These are phyloP conservation scores for Gonioctena quinquepunctata DNA, from an alignment of 1,140 invertebrate genomes.

Conservation along the genomic window DNA sequence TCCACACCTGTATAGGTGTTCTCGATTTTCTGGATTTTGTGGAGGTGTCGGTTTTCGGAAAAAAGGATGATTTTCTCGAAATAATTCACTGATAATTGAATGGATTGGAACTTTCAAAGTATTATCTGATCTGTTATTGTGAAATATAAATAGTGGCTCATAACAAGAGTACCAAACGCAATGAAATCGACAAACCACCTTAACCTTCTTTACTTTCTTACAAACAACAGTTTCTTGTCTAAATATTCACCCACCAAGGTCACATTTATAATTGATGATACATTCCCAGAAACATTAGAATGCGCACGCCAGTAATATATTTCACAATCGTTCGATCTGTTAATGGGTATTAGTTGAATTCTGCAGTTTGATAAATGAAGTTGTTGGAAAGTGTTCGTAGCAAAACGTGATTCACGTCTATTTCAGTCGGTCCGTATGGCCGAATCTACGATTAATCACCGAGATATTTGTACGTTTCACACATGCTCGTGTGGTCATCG, in stretches of 20 bases:
- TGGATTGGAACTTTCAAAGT: too few relatives aligned
- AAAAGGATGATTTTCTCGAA: too few relatives aligned
- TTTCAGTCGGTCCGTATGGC: not conserved
- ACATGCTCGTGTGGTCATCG: not conserved
- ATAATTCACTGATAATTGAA: too few relatives aligned
- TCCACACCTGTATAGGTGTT: too few relatives aligned
- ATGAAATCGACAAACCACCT: too few relatives aligned
- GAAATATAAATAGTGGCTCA: too few relatives aligned
- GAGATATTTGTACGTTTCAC: conserved; percentile 4
- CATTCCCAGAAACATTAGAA: not conserved
- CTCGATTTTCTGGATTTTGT: too few relatives aligned
- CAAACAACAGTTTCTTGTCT: too few relatives aligned
- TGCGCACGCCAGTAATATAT: not conserved
- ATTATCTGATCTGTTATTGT: too few relatives aligned
- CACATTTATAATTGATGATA: not conserved
- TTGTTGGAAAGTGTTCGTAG: not conserved
- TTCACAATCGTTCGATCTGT: not conserved
- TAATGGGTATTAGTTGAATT: not conserved
- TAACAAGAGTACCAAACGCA: too few relatives aligned
- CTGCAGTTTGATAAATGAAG: not conserved
- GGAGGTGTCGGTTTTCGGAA: too few relatives aligned
- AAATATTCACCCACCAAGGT: not conserved
- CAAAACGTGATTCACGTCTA: conserved; percentile 5
- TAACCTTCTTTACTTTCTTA: too few relatives aligned
- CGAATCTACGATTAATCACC: not conserved